Percentiles rank a stretch among this genome's conserved stretches.
These are phyloP conservation scores for Agelastica alni DNA, from an alignment of 2,888 invertebrate genomes.

Conservation along the genomic window DNA sequence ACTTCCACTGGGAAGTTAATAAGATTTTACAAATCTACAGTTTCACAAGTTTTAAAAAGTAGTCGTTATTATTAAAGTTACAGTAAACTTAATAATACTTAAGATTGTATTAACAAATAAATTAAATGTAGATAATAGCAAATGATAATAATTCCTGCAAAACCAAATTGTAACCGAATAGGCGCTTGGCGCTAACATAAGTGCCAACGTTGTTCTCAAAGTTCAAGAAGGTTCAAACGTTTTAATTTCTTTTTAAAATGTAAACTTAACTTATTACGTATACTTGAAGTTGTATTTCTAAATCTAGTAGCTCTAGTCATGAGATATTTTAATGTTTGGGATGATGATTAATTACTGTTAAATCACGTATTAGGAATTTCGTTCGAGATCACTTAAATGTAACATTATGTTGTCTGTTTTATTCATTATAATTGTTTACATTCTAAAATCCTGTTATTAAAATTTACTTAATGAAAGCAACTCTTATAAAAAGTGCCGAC, in stretches of 20 bases:
- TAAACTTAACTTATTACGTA: constrained; percentile 1
- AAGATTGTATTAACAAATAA: too few species aligned
- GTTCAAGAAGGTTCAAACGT: constrained; percentile 15
- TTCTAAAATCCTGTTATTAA: neutral
- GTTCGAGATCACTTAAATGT: neutral
- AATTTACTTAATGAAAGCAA: neutral
- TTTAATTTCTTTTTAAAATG: constrained; percentile 5
- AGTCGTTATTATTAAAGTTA: too few species aligned
- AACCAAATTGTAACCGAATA: neutral
- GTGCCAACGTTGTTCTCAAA: constrained; percentile 3
- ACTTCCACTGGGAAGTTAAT: too few species aligned
- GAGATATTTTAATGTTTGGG: constrained; percentile 4
- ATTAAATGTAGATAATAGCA: too few species aligned
- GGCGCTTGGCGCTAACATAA: constrained; percentile 3
- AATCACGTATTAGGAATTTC: constrained; percentile 6
- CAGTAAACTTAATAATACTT: too few species aligned
- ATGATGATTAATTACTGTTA: constrained; percentile 10
- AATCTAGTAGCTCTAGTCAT: neutral
- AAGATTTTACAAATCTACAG: too few species aligned
- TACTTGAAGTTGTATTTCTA: constrained; percentile 6
- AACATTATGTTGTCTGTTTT: neutral
- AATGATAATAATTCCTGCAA: too few species aligned
- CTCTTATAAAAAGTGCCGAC: too few species aligned
- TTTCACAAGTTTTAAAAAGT: too few species aligned
- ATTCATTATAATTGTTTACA: neutral